A percentile compares a stretch with the other conserved stretches of the same genome.
Conservation (phyloP, 2,797 vertebrate genomes). For the Allobates femoralis region DNA sequence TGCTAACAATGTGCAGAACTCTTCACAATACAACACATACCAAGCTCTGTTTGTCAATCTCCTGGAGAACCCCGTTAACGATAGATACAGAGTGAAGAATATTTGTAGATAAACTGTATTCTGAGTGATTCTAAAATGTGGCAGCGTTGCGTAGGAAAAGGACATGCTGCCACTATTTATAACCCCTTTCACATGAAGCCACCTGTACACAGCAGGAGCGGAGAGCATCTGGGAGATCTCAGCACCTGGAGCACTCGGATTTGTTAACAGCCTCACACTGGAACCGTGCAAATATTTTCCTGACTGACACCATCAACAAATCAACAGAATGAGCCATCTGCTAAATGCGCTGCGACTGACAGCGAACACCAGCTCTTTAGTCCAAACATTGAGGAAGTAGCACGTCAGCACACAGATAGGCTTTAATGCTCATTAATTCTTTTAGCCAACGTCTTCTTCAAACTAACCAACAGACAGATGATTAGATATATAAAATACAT, state of each 20-base stretch:
- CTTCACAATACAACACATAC: not conserved
- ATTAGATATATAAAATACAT: not conserved
- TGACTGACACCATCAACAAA: conserved; percentile 35
- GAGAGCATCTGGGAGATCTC: conserved; percentile 5
- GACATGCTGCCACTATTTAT: conserved; percentile 4
- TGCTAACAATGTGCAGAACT: not conserved
- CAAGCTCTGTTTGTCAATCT: not conserved
- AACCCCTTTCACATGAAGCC: not conserved
- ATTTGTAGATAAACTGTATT: not conserved
- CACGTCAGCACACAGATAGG: not conserved
- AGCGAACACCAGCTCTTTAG: not conserved
- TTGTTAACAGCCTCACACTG: conserved; percentile 31
- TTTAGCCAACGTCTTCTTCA: not conserved
- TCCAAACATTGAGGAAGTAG: not conserved
- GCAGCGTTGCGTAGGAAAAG: not conserved
- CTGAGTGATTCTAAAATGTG: not conserved
- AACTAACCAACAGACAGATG: not conserved
- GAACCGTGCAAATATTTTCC: conserved; percentile 31
- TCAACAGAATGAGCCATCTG: conserved; percentile 31
- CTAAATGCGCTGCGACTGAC: conserved; percentile 13
- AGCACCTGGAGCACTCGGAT: conserved; percentile 18
- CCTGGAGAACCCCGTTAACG: not conserved
- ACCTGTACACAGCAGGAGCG: conserved; percentile 16
- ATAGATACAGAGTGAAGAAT: not conserved
- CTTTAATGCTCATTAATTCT: not conserved